Evolutionary conservation across 53 echinoderm and acorn worm species (phyloP), one percentile per base, ranked within the genome.

Genomic region (Crossaster papposus): DNA sequence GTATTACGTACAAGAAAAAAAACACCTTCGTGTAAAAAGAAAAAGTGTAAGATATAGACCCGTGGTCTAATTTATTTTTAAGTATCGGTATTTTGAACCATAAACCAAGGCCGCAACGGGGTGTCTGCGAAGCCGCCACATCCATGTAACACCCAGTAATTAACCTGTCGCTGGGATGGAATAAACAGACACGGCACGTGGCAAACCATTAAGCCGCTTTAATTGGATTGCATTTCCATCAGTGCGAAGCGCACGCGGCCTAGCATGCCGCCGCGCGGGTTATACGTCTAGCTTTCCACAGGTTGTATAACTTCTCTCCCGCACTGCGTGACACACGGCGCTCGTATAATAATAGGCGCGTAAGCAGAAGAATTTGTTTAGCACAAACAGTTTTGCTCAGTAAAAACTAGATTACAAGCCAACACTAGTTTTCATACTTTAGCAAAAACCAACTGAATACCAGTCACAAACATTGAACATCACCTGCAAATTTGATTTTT

Each of bases 211-310:
- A 83, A 11, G 44, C 14, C n/a, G n/a, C 79, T 10, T 14, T 51
- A 51, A 78, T 78, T 78, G 44, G 65, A 70, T 70, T 83, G 70
- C 38, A 65, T 70, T 50, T 70, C 83, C 83, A 83, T 24, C 70
- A 17, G 83, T n/a, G 44, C 9, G 36, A 36, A 64, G 33, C 29
- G 54, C 44, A 50, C 51, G 26, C 3, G 24, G 50, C n/a, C 51
- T 30, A 53, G 24, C 10, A 23, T 54, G n/a, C 30, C 1, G 14
- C 34, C 4, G 20, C 28, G 5, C 68, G 17, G 58, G 58, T 15
- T 58, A 58, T 14, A 2, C 17, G 58, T 58, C 58, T 58, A 17
- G 0, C 22, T 58, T 58, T 28, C n/a, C n/a, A n/a, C 24, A 68
- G 28, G 44, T 44, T 44, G 44, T 44, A 5, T 44, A 44, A 44